phyloP scores from a whole-genome alignment of 1,140 invertebrate genomes.

The Neotoxoptera formosana region DNA sequence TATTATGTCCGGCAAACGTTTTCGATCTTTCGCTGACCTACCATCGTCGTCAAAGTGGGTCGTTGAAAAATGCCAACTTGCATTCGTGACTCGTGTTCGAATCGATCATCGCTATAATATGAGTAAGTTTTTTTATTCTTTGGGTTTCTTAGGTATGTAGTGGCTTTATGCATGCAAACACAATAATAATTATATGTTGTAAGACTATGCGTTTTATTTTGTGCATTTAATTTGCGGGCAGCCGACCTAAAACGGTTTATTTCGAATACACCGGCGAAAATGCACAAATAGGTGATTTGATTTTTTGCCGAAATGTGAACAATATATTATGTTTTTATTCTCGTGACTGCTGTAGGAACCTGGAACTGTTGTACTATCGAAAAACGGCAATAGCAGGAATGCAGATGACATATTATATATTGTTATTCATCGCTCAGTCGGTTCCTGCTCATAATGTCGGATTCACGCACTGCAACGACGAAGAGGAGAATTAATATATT shows the following conservation, averaged over 20 bases:
- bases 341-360: no score
- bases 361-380: no score
- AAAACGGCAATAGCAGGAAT: no score
- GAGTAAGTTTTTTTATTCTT: no score
- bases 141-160: not conserved
- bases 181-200: not conserved
- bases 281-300: not conserved
- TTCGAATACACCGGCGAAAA: not conserved
- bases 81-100: not conserved
- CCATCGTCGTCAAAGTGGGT: not conserved
- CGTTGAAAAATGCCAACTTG: not conserved
- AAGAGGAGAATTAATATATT: no score
- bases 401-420: no score
- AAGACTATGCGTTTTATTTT: not conserved
- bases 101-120: not conserved
- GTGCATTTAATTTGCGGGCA: not conserved
- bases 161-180: not conserved
- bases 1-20: not conserved
- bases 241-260: no score
- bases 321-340: no score
- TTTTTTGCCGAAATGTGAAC: not conserved
- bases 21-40: not conserved
- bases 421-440: no score
- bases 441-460: no score
- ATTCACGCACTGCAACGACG: no score